Conservation (phyloP, 2,797 vertebrate genomes). For the Urophycis tenuis region DNA sequence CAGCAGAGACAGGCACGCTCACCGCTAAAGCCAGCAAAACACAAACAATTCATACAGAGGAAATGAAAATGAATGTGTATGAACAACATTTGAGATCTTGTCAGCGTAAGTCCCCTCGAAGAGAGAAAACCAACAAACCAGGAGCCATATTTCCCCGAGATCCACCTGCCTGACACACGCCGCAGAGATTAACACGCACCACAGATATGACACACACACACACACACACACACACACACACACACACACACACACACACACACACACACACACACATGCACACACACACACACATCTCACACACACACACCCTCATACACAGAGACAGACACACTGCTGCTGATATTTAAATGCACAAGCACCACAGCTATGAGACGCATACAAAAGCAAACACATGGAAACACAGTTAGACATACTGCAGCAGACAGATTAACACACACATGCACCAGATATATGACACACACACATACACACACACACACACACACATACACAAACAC, state of each 20-base stretch:
- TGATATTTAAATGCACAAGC: background rate
- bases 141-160: constrained; percentile 44
- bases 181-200: background rate
- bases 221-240: constrained; percentile 8
- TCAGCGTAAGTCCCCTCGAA: constrained; percentile 64
- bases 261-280: constrained; percentile 11
- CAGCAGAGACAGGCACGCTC: constrained; percentile 64
- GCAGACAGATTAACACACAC: too few relatives aligned
- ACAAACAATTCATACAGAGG: constrained; percentile 42
- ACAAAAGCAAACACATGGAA: too few relatives aligned
- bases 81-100: constrained; percentile 67
- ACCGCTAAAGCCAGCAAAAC: constrained; percentile 55
- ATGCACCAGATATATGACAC: too few relatives aligned
- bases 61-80: constrained; percentile 54
- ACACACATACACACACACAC: too few relatives aligned
- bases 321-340: background rate
- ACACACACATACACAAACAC: too few relatives aligned
- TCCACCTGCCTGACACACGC: constrained; percentile 31
- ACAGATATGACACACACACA: too few relatives aligned
- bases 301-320: background rate
- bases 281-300: background rate
- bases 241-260: background rate
- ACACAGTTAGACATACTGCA: background rate
- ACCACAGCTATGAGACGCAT: background rate
- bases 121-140: constrained; percentile 55